Evolutionary conservation across 2,888 invertebrate species (phyloP).

Genomic region (Trichacis sp.): DNA sequence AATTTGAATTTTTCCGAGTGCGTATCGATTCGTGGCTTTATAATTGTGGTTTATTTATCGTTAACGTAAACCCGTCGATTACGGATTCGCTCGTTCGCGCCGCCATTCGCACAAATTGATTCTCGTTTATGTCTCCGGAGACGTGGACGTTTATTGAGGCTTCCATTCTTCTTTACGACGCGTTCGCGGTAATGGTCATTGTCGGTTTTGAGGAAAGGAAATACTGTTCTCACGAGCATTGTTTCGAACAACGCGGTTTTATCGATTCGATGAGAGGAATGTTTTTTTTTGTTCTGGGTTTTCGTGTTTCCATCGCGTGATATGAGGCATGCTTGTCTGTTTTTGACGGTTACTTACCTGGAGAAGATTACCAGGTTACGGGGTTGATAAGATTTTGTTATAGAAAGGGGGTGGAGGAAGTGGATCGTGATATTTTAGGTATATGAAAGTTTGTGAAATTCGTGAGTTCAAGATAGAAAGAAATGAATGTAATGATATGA

Average conservation of each 20-base stretch:
- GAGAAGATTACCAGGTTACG: too few species aligned
- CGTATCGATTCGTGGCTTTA: constrained; percentile 7
- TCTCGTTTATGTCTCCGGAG: constrained; percentile 10
- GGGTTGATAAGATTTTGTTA: too few species aligned
- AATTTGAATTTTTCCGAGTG: constrained; percentile 2
- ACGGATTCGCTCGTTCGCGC: neutral
- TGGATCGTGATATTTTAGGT: too few species aligned
- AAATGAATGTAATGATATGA: too few species aligned
- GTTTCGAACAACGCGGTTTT: neutral
- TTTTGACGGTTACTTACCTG: too few species aligned
- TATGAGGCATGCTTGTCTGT: too few species aligned
- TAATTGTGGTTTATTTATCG: constrained; percentile 1
- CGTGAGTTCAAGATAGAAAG: too few species aligned
- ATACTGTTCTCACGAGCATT: constrained; percentile 14
- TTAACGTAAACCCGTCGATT: neutral
- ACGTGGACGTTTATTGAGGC: constrained; percentile 13
- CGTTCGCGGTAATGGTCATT: constrained; percentile 21
- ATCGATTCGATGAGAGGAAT: too few species aligned
- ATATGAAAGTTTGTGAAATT: too few species aligned
- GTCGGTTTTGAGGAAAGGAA: constrained; percentile 9
- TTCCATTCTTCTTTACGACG: constrained; percentile 13
- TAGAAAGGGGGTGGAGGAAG: too few species aligned
- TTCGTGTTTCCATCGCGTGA: too few species aligned
- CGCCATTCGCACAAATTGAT: constrained; percentile 12
- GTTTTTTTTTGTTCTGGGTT: too few species aligned